Evolutionary conservation across 1,140 invertebrate genomes (phyloP).

Genomic region (Calycopis cecrops): DNA sequence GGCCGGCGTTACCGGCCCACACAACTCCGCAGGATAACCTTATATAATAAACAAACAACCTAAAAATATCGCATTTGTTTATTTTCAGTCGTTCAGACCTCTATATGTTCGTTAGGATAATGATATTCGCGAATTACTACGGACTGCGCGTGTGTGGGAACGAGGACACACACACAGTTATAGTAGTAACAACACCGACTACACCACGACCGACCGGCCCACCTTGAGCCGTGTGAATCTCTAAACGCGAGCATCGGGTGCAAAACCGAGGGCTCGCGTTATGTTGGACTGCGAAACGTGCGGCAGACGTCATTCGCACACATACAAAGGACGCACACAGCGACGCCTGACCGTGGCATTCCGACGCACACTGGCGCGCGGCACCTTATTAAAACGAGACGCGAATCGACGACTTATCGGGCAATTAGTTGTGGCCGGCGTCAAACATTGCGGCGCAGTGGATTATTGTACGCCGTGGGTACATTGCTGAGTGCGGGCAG

Average conservation of each 20-base stretch:
- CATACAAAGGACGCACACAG: conserved; percentile 39
- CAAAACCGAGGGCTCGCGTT: conserved; percentile 24
- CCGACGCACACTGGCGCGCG: conserved; percentile 64
- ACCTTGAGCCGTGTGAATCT: conserved; percentile 27
- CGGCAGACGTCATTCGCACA: conserved; percentile 70
- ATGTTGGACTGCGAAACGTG: conserved; percentile 42
- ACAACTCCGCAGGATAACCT: not conserved
- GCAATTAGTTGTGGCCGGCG: conserved; percentile 68
- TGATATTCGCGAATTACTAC: conserved; percentile 69
- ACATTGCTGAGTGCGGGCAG: conserved; percentile 41
- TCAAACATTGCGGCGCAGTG: conserved; percentile 50
- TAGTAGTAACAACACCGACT: conserved; percentile 67
- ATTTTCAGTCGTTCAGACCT: conserved; percentile 36
- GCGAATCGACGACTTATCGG: conserved; percentile 73
- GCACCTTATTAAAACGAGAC: conserved; percentile 74
- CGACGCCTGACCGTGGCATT: conserved; percentile 63
- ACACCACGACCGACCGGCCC: conserved; percentile 43
- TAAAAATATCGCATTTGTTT: conserved; percentile 15
- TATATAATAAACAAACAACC: conserved; percentile 6
- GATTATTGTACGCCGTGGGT: conserved; percentile 42
- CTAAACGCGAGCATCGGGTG: not conserved
- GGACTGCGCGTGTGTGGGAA: conserved; percentile 64
- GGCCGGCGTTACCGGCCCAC: not conserved
- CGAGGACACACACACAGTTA: conserved; percentile 65
- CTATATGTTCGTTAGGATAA: conserved; percentile 65